phyloP scores from a whole-genome alignment of 2,113 vertebrate genomes.

The Platysteira castanea region DNA sequence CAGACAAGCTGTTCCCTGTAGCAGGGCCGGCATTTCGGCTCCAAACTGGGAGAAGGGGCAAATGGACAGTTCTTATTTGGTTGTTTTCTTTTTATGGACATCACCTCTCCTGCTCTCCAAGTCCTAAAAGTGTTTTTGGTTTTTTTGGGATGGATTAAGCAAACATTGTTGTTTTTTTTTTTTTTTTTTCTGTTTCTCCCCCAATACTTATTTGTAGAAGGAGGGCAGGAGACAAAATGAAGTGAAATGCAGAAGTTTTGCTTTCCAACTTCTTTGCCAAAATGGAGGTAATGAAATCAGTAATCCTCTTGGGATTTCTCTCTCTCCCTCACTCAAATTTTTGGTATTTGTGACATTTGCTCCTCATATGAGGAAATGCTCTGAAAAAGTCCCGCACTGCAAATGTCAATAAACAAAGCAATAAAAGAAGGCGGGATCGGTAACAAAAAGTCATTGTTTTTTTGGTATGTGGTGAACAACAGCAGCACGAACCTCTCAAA shows the following conservation, averaged over 20 bases:
- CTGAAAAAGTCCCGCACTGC: slow-evolving; percentile 55
- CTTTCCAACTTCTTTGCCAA: slow-evolving; percentile 38
- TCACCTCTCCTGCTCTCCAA: not conserved
- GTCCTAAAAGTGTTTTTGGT: not conserved
- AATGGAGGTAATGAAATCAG: slow-evolving; percentile 45
- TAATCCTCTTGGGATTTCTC: slow-evolving; percentile 1
- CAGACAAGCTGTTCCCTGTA: not conserved
- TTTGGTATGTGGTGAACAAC: slow-evolving; percentile 58
- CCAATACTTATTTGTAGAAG: not conserved
- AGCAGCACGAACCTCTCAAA: slow-evolving; percentile 67
- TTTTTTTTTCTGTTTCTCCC: not conserved
- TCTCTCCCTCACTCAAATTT: slow-evolving; percentile 33
- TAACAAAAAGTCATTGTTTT: slow-evolving; percentile 78
- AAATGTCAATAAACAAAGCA: slow-evolving; percentile 77
- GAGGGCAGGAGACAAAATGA: not conserved
- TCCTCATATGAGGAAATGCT: slow-evolving; percentile 73
- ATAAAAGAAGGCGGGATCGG: slow-evolving; percentile 58
- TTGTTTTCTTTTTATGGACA: slow-evolving; percentile 44
- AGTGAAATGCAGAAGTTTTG: slow-evolving; percentile 28
- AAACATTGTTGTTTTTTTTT: not conserved
- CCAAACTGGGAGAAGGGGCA: slow-evolving; percentile 46
- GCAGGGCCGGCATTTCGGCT: not conserved
- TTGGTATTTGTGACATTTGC: slow-evolving; percentile 74
- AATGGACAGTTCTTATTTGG: not conserved
- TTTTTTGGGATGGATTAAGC: not conserved